Evolutionary conservation across 2,113 vertebrate genomes (phyloP).

Genomic region (Leptocoma aspasia): DNA sequence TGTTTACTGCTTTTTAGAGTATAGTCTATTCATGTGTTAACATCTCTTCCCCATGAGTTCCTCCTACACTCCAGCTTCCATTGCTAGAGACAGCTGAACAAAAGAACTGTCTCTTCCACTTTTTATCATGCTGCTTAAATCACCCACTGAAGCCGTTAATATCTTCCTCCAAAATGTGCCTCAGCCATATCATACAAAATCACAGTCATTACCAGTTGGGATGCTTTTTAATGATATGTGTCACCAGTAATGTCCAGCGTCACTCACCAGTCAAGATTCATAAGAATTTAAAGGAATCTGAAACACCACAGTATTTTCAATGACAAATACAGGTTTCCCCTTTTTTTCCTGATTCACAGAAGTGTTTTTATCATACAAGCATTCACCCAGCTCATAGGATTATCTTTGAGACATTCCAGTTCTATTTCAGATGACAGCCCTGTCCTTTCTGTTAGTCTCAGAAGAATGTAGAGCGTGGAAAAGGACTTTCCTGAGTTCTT

Average conservation of each 20-base stretch:
- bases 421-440: slow-evolving; percentile 52
- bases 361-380: slow-evolving; percentile 4
- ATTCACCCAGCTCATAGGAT: slow-evolving; percentile 36
- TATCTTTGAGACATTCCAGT: slow-evolving; percentile 28
- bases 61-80: not conserved
- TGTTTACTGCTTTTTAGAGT: slow-evolving; percentile 3
- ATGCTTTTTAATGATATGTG: not conserved
- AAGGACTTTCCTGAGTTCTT: slow-evolving; percentile 12
- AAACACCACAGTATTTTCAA: not conserved
- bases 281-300: not conserved
- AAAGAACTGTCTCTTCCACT: not conserved
- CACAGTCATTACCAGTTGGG: not conserved
- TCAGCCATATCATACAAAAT: not conserved
- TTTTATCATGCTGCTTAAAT: not conserved
- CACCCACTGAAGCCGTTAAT: not conserved
- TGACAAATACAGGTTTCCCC: slow-evolving; percentile 18
- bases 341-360: not conserved
- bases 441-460: slow-evolving; percentile 31
- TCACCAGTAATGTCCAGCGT: not conserved
- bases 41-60: not conserved
- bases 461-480: slow-evolving; percentile 23
- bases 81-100: slow-evolving; percentile 39
- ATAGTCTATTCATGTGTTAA: not conserved
- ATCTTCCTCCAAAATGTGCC: not conserved
- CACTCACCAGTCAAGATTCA: not conserved